Evolutionary conservation across 2,888 invertebrate species (phyloP).

Genomic region (Chrysina gloriosa): DNA sequence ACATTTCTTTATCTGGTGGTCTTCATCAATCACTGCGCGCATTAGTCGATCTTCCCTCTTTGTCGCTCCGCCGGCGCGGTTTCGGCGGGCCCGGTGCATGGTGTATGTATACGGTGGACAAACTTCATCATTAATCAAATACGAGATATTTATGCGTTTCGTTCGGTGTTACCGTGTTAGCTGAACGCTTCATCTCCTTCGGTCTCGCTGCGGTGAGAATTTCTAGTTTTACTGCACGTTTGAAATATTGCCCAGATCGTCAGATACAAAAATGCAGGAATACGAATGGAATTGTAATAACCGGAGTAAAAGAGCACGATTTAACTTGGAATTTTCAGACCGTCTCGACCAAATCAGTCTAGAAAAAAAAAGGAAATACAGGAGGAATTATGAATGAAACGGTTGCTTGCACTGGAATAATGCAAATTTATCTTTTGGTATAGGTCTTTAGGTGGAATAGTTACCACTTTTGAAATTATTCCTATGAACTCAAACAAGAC

Average conservation of each 20-base stretch:
- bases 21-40: slow-evolving; percentile 64
- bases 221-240: slow-evolving; percentile 15
- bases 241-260: slow-evolving; percentile 2
- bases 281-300: too few relatives aligned
- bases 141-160: slow-evolving; percentile 56
- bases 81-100: slow-evolving; percentile 31
- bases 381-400: too few relatives aligned
- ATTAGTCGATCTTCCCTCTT: slow-evolving; percentile 56
- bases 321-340: too few relatives aligned
- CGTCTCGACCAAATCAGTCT: too few relatives aligned
- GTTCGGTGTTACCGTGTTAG: slow-evolving; percentile 55
- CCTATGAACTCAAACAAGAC: too few relatives aligned
- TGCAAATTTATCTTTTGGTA: too few relatives aligned
- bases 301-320: too few relatives aligned
- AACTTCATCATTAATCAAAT: slow-evolving; percentile 60
- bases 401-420: too few relatives aligned
- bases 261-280: too few relatives aligned
- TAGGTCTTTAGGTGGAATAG: too few relatives aligned
- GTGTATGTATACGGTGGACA: slow-evolving; percentile 49
- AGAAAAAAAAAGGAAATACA: too few relatives aligned
- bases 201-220: slow-evolving; percentile 16
- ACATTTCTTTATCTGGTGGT: slow-evolving; percentile 65
- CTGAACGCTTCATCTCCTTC: slow-evolving; percentile 50
- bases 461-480: too few relatives aligned
- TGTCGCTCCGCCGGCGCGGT: slow-evolving; percentile 44